phyloP scores from a whole-genome alignment of 2,797 vertebrate species.

The Sebastiscus tertius region DNA sequence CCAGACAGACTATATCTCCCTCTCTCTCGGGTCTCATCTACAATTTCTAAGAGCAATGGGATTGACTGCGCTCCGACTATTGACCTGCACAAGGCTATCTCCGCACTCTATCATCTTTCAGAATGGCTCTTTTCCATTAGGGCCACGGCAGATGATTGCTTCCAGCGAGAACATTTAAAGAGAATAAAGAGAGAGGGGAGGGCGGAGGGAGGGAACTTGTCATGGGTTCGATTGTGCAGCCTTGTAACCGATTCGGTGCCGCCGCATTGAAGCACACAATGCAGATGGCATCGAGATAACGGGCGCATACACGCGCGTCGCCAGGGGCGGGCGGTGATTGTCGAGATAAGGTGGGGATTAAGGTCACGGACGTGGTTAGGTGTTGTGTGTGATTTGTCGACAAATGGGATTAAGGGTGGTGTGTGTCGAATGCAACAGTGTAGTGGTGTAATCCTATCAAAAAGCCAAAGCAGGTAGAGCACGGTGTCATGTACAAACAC shows the following conservation, averaged over 20 bases:
- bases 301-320: neutral
- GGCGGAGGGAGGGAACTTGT: slow-evolving; percentile 17
- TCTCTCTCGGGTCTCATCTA: slow-evolving; percentile 40
- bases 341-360: slow-evolving; percentile 70
- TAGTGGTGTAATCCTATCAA: slow-evolving; percentile 62
- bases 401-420: slow-evolving; percentile 73
- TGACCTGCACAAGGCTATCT: slow-evolving; percentile 61
- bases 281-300: slow-evolving; percentile 46
- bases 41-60: slow-evolving; percentile 51
- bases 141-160: slow-evolving; percentile 49
- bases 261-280: slow-evolving; percentile 24
- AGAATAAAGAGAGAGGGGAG: slow-evolving; percentile 36
- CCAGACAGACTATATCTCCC: slow-evolving; percentile 5
- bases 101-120: slow-evolving; percentile 54
- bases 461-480: slow-evolving; percentile 55
- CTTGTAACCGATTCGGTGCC: slow-evolving; percentile 48
- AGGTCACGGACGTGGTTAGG: slow-evolving; percentile 68
- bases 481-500: slow-evolving; percentile 23
- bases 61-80: slow-evolving; percentile 56
- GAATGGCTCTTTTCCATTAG: slow-evolving; percentile 67
- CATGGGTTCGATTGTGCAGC: slow-evolving; percentile 42
- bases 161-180: slow-evolving; percentile 59
- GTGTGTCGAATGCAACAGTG: slow-evolving; percentile 53
- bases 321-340: slow-evolving; percentile 38
- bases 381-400: slow-evolving; percentile 72